A percentile compares a stretch with the other conserved stretches of the same genome.
Evolutionary conservation across 1,140 invertebrate genomes (phyloP).

Genomic region (Monochamus saltuarius): DNA sequence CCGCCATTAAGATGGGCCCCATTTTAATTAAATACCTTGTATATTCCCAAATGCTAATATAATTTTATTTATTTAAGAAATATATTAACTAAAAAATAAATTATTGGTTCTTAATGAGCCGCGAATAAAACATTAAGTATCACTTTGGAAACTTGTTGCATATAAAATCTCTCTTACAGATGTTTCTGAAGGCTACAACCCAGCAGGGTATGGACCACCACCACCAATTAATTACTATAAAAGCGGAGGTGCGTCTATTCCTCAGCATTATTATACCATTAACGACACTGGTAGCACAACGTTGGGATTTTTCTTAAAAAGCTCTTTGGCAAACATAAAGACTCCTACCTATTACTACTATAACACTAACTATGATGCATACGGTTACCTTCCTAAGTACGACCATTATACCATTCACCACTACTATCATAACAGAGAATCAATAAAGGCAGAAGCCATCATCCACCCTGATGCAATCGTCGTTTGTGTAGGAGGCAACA

Average conservation of each 20-base stretch:
- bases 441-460: constrained; percentile 27
- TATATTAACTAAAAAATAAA: too few relatives aligned
- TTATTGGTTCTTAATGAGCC: too few relatives aligned
- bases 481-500: constrained; percentile 31
- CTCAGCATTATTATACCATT: constrained; percentile 21
- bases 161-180: too few relatives aligned
- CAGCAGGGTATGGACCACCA: too few relatives aligned
- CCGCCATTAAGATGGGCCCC: too few relatives aligned
- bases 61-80: too few relatives aligned
- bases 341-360: constrained; percentile 31
- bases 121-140: too few relatives aligned
- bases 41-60: too few relatives aligned
- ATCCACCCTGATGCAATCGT: constrained; percentile 32
- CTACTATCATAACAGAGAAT: constrained; percentile 36
- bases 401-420: constrained; percentile 41
- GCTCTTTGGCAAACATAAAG: constrained; percentile 33
- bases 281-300: constrained; percentile 30
- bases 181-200: too few relatives aligned
- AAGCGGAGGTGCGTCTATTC: constrained; percentile 8
- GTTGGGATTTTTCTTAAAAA: constrained; percentile 37
- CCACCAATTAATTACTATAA: too few relatives aligned
- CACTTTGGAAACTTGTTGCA: too few relatives aligned
- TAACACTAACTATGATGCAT: constrained; percentile 5
- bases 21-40: too few relatives aligned
- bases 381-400: constrained; percentile 31